Evolutionary conservation across 2,113 vertebrate genomes (phyloP).

Genomic region (Danio rerio): DNA sequence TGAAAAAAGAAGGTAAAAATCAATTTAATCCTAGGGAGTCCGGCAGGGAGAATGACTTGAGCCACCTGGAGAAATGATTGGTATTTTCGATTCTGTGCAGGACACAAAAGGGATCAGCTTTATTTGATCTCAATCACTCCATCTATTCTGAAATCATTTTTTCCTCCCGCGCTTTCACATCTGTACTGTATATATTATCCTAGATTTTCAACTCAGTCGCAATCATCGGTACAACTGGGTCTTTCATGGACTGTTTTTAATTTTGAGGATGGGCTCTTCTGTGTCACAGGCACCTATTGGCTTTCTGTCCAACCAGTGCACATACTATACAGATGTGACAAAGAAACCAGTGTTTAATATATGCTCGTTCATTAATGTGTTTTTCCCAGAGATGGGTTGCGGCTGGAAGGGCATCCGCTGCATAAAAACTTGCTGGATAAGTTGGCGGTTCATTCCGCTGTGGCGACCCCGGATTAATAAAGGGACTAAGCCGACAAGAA

Average conservation of each 20-base stretch:
- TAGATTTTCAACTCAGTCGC: background rate
- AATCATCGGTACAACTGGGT: background rate
- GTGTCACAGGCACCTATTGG: slow-evolving; percentile 17
- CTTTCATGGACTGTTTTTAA: background rate
- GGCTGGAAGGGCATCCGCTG: no score
- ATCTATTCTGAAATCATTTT: slow-evolving; percentile 28
- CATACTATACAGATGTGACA: background rate
- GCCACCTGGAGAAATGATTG: slow-evolving; percentile 50
- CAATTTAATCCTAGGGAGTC: slow-evolving; percentile 51
- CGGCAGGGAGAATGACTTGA: slow-evolving; percentile 32
- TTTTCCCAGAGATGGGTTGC: no score
- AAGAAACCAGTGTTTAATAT: background rate
- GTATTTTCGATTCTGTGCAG: slow-evolving; percentile 51
- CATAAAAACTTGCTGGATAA: no score
- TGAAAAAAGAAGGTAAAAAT: slow-evolving; percentile 49
- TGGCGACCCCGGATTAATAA: no score
- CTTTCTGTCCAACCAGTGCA: background rate
- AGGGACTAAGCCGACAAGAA: no score
- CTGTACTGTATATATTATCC: slow-evolving; percentile 38
- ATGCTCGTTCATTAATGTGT: background rate
- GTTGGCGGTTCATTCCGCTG: no score
- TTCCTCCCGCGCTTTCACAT: slow-evolving; percentile 12
- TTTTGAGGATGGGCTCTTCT: background rate
- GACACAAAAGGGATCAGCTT: slow-evolving; percentile 52
- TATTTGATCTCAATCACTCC: slow-evolving; percentile 46